These are phyloP conservation scores for Dyspetes luteomarginatus DNA, from an alignment of 2,888 invertebrate genomes.

Conservation along the genomic window DNA sequence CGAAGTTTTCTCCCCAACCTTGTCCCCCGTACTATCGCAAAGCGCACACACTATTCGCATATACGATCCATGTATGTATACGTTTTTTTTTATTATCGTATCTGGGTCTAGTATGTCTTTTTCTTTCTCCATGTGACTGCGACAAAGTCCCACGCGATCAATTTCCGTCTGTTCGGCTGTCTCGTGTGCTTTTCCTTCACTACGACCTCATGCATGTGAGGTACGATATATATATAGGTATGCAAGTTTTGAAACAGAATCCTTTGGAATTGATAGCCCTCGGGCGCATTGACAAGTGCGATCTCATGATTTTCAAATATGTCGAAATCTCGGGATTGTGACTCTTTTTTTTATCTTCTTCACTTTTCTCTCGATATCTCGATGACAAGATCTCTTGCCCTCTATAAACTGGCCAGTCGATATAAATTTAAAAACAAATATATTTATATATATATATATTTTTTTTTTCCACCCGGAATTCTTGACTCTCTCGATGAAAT, in stretches of 20 bases:
- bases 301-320: background rate
- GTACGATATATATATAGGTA: too few relatives aligned
- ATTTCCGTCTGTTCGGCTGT: conserved; percentile 32
- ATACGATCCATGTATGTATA: background rate
- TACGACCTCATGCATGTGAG: background rate
- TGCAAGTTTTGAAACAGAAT: background rate
- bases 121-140: conserved; percentile 8
- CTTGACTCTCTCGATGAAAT: too few relatives aligned
- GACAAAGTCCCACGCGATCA: conserved; percentile 52
- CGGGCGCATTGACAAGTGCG: background rate
- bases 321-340: conserved; percentile 34
- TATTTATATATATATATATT: background rate
- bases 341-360: conserved; percentile 19
- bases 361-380: background rate
- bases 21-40: background rate
- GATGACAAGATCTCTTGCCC: background rate
- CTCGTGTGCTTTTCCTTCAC: conserved; percentile 1
- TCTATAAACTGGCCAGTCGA: background rate
- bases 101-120: background rate
- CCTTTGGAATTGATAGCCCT: conserved; percentile 48
- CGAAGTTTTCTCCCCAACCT: background rate
- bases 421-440: too few relatives aligned
- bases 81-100: background rate
- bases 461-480: background rate
- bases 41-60: background rate